Evolutionary conservation across 1,140 invertebrate species (phyloP).

Genomic region (Lasaia peninsularis): DNA sequence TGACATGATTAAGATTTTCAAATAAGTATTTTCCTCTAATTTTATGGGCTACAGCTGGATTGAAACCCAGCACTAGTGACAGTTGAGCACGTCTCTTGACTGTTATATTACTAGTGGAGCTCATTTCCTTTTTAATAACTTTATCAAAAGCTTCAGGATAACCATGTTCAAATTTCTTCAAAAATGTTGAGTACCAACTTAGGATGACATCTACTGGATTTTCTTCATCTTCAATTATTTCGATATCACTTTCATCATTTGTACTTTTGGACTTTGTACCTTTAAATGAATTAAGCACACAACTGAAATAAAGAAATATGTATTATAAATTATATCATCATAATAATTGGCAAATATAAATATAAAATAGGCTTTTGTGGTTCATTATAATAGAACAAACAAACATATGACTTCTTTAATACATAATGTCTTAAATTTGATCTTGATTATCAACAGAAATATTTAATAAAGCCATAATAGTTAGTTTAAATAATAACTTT

Average conservation of each 20-base stretch:
- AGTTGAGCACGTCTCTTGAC: constrained; percentile 37
- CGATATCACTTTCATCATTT: constrained; percentile 64
- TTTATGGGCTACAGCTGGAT: constrained; percentile 74
- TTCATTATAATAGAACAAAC: too few relatives aligned
- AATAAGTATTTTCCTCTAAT: constrained; percentile 78
- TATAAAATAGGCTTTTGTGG: too few relatives aligned
- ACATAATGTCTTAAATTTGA: too few relatives aligned
- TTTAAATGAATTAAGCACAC: constrained; percentile 60
- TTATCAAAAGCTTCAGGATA: constrained; percentile 84
- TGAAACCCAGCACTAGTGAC: constrained; percentile 71
- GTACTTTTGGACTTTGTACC: constrained; percentile 23
- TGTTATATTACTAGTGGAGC: constrained; percentile 44
- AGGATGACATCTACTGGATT: constrained; percentile 39
- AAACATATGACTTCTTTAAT: too few relatives aligned
- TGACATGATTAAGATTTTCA: constrained; percentile 82
- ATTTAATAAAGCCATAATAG: too few relatives aligned
- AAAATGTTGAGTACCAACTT: constrained; percentile 74
- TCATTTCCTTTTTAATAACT: constrained; percentile 74
- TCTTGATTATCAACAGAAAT: too few relatives aligned
- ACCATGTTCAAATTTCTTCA: constrained; percentile 78
- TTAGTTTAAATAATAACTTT: too few relatives aligned
- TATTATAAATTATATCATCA: not conserved
- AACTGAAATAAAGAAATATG: constrained; percentile 54
- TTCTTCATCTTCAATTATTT: constrained; percentile 65
- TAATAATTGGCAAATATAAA: too few relatives aligned